These are phyloP conservation scores for Eidolon dupreanum DNA, from an alignment of 2,797 vertebrate species.

Conservation along the genomic window DNA sequence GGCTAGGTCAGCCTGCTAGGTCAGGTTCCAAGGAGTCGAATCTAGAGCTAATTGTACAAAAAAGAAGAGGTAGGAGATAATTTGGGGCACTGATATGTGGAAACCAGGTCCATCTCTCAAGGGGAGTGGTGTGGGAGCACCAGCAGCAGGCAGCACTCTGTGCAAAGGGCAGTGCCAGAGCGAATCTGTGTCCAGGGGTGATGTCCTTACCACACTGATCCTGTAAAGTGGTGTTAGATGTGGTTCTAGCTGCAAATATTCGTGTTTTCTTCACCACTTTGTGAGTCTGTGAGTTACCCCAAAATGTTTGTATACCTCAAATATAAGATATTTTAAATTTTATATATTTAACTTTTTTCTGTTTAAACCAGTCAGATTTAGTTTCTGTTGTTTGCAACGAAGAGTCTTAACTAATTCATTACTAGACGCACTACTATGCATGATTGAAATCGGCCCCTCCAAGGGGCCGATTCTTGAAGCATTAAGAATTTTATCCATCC, in stretches of 20 bases:
- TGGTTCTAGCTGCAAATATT: not conserved
- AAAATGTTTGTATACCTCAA: not conserved
- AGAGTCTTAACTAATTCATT: not conserved
- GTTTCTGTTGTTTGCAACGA: not conserved
- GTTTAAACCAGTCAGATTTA: not conserved
- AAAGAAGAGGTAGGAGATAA: not conserved
- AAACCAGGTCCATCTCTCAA: not conserved
- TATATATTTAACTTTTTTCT: not conserved
- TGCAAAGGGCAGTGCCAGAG: rapidly evolving
- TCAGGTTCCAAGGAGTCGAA: not conserved
- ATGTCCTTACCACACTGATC: not conserved
- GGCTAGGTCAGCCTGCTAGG: too few species aligned
- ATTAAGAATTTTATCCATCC: not conserved
- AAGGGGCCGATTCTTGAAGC: not conserved
- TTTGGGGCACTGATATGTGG: not conserved
- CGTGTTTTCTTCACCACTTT: not conserved
- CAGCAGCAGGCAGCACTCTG: not conserved
- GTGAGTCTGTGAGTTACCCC: not conserved
- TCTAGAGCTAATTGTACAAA: not conserved
- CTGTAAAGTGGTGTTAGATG: rapidly evolving
- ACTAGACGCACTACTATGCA: not conserved
- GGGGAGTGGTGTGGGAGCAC: rapidly evolving
- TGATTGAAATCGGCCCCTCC: not conserved
- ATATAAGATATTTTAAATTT: not conserved
- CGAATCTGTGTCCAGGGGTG: not conserved